These are phyloP conservation scores for Drosophila erecta DNA, from an alignment of 1,140 invertebrate species.

Conservation along the genomic window DNA sequence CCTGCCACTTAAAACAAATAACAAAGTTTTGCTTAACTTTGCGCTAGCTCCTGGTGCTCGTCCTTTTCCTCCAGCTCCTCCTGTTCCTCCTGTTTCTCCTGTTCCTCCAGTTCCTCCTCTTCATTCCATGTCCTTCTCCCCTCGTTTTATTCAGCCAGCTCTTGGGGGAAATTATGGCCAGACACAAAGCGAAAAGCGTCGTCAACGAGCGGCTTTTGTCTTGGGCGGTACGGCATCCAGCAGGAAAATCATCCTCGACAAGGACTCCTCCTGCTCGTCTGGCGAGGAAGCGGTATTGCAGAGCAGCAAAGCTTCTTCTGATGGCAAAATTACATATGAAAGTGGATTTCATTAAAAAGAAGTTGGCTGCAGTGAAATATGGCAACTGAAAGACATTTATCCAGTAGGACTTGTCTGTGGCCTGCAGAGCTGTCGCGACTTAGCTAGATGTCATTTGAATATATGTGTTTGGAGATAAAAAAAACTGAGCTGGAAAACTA, in stretches of 20 bases:
- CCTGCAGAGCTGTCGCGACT: conserved; percentile 18
- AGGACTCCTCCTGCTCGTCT: conserved; percentile 33
- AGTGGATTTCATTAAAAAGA: conserved; percentile 80
- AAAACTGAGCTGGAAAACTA: too few relatives aligned
- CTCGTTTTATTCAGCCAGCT: conserved; percentile 36
- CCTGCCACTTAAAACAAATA: conserved; percentile 83
- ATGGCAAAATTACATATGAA: conserved; percentile 78
- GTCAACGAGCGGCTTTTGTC: conserved; percentile 69
- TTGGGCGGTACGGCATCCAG: conserved; percentile 48
- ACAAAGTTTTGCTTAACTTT: conserved; percentile 83
- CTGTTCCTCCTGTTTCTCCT: conserved; percentile 2
- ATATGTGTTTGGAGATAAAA: background rate
- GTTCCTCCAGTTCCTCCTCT: too few relatives aligned
- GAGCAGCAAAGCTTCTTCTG: conserved; percentile 17
- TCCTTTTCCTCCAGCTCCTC: conserved; percentile 37
- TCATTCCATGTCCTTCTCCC: conserved; percentile 1
- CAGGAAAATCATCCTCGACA: conserved; percentile 65
- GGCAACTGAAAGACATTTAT: conserved; percentile 54
- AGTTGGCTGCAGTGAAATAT: conserved; percentile 61
- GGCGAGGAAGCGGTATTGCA: conserved; percentile 34
- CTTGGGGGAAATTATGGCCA: conserved; percentile 79
- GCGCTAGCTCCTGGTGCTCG: conserved; percentile 46
- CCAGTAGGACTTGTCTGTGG: conserved; percentile 26
- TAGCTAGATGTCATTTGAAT: conserved; percentile 11
- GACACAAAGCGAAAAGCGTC: conserved; percentile 74